Conservation (phyloP, 2,888 invertebrate species). For the Meteorus cinctellus region DNA sequence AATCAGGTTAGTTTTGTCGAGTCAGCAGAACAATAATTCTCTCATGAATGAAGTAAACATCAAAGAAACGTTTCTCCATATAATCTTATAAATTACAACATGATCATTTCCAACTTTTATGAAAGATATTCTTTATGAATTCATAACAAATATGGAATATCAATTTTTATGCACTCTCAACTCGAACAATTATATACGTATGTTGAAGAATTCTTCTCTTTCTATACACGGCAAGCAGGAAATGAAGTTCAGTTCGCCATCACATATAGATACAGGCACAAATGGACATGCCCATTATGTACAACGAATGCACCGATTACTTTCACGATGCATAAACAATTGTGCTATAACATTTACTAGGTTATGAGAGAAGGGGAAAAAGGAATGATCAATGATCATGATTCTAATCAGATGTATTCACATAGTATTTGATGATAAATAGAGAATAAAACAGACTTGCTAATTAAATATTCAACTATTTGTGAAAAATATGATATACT, state of each 20-base stretch:
- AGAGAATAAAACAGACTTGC: no score
- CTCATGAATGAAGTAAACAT: neutral
- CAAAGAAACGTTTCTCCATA: no score
- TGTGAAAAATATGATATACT: neutral
- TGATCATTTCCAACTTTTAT: no score
- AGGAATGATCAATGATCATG: no score
- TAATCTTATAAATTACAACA: no score
- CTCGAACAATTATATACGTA: no score
- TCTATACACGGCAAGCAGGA: no score
- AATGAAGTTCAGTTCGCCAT: neutral
- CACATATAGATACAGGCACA: neutral
- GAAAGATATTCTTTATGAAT: neutral
- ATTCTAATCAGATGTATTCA: no score
- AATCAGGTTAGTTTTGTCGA: constrained; percentile 7
- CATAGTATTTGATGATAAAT: no score
- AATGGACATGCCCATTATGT: neutral
- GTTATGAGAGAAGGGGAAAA: neutral
- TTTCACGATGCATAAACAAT: neutral
- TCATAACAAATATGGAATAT: neutral
- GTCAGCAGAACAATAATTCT: neutral
- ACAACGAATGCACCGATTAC: neutral
- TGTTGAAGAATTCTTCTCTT: no score
- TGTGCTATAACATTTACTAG: neutral
- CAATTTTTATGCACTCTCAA: no score
- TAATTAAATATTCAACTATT: no score